Evolutionary conservation across 2,113 vertebrate genomes (phyloP), one percentile per base, ranked within the genome.

Genomic region (Psilopogon haemacephalus): DNA sequence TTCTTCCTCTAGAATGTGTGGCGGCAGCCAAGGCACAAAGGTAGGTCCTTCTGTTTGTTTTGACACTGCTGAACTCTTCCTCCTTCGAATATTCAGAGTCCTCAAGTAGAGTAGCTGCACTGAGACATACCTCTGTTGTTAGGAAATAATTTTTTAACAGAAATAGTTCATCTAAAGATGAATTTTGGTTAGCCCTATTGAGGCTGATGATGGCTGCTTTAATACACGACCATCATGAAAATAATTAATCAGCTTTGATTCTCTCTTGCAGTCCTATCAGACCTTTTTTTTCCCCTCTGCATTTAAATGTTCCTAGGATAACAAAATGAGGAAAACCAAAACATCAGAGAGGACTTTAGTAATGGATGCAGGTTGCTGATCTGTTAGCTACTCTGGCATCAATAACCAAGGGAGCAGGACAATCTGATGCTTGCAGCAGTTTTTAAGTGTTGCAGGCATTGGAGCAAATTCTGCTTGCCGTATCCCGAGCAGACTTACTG

Each of bases 151-250:
- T 95, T 96, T 96, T 69, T 94, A 95, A 73, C 72, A 93, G 58
- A 78, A 93, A 63, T 56, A 56, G 55, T 94, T 96, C 83, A 92
- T 58, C 90, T 94, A 68, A 88, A 94, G 91, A 88, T 95, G 92
- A 88, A 88, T 69, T 95, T 97, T 96, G 80, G 90, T 97, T 97
- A 96, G 76, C 84, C 59, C 63, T 68, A 96, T 95, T 90, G 46
- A 84, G 75, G 81, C 48, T 85, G 87, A 64, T 92, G 94, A 56
- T 88, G 84, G 58, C 92, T 94, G 71, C 62, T 93, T 85, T 88
- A 40, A 5, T 44, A 78, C 71, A 32, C 78, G 89, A 38, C 58
- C 76, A 64, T 81, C 89, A 87, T 55, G 67, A 95, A 94, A 78
- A 52, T 54, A 96, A 79, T 84, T 56, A 95, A 95, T 85, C 8